Evolutionary conservation across 2,888 invertebrate genomes (phyloP).

Genomic region (Pandemis corylana): DNA sequence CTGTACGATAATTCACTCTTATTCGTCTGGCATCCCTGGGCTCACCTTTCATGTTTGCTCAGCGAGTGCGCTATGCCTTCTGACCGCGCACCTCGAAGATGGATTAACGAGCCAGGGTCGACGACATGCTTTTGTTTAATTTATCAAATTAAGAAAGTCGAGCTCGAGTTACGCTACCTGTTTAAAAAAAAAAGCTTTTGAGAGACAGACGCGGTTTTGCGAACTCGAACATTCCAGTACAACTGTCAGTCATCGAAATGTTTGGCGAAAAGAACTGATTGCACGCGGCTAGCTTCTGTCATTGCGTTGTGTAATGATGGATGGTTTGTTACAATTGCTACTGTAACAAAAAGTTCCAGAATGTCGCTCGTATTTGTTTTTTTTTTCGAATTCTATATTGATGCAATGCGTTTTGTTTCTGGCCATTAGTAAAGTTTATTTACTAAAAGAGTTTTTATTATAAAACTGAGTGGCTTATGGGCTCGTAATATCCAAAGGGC

Average conservation of each 20-base stretch:
- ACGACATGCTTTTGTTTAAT: constrained; percentile 40
- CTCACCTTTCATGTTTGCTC: constrained; percentile 73
- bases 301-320: neutral
- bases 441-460: too few species aligned
- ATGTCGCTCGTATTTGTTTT: neutral
- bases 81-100: constrained; percentile 35
- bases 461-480: too few species aligned
- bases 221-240: constrained; percentile 20
- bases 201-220: constrained; percentile 21
- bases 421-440: neutral
- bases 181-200: constrained; percentile 4
- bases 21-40: constrained; percentile 9
- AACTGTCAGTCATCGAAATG: constrained; percentile 24
- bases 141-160: constrained; percentile 39
- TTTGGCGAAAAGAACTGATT: constrained; percentile 21
- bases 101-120: constrained; percentile 44
- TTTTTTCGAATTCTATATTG: neutral
- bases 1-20: too few species aligned
- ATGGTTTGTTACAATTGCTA: neutral
- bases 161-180: constrained; percentile 22
- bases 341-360: neutral
- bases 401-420: neutral
- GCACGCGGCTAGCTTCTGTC: neutral
- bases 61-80: constrained; percentile 46
- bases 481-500: too few species aligned